phyloP scores from a whole-genome alignment of 1,140 invertebrate genomes.

The Ladona fulva region DNA sequence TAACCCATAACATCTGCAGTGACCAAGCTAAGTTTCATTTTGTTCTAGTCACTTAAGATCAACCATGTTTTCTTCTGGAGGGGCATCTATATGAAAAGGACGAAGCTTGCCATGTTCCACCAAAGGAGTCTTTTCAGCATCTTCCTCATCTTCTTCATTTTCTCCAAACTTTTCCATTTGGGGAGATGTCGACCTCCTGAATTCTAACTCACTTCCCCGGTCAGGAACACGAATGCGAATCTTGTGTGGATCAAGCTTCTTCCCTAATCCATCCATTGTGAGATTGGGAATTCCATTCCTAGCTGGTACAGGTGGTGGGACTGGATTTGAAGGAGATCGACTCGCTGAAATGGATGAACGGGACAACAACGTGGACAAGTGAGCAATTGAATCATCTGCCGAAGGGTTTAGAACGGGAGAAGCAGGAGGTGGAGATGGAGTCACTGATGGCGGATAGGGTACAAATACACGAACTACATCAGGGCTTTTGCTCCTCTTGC shows the following conservation, averaged over 20 bases:
- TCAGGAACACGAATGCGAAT: slow-evolving; percentile 52
- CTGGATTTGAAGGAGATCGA: not conserved
- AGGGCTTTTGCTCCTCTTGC: slow-evolving; percentile 34
- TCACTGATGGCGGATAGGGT: slow-evolving; percentile 43
- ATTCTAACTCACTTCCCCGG: slow-evolving; percentile 30
- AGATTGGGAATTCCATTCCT: slow-evolving; percentile 19
- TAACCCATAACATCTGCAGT: too few relatives aligned
- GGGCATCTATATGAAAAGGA: not conserved
- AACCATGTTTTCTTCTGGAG: not conserved
- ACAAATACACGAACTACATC: slow-evolving; percentile 69
- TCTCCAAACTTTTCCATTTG: not conserved
- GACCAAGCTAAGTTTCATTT: too few relatives aligned
- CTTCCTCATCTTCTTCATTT: slow-evolving; percentile 33
- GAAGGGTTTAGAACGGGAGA: not conserved
- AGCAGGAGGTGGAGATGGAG: slow-evolving; percentile 31
- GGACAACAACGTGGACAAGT: not conserved
- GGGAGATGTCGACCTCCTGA: not conserved
- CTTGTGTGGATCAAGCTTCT: slow-evolving; percentile 47
- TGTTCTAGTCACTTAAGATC: not conserved
- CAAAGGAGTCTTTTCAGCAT: slow-evolving; percentile 43
- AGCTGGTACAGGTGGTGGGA: slow-evolving; percentile 27
- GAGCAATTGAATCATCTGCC: not conserved
- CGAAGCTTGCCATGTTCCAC: slow-evolving; percentile 47
- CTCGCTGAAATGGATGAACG: not conserved
- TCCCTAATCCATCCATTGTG: slow-evolving; percentile 34